These are phyloP conservation scores for Kudoa iwatai DNA, from an alignment of 30 jellyfish, hydroid and myxozoan species.

Conservation along the genomic window DNA sequence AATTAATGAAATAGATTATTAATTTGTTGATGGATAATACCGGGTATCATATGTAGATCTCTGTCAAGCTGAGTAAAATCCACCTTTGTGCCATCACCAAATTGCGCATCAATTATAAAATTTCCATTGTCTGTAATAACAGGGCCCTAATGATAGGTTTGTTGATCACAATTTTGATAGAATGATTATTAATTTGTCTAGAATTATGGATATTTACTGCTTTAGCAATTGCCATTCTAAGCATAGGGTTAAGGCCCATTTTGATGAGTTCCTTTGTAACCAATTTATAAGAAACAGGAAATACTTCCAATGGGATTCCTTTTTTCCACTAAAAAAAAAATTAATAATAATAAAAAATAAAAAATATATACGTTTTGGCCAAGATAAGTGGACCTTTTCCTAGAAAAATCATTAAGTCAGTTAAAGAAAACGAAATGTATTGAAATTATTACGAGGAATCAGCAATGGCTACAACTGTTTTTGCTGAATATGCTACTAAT, in stretches of 20 bases:
- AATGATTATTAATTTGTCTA: too few species aligned
- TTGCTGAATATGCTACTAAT: slow-evolving; percentile 61
- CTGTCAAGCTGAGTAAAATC: too few species aligned
- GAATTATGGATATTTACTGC: slow-evolving; percentile 17
- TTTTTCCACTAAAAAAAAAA: slow-evolving; percentile 20
- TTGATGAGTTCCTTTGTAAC: slow-evolving; percentile 8
- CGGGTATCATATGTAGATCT: too few species aligned
- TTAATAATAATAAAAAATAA: not conserved
- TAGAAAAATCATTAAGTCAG: not conserved
- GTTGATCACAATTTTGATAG: too few species aligned
- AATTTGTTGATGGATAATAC: too few species aligned
- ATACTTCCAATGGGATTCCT: slow-evolving; percentile 75
- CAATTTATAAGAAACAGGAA: slow-evolving; percentile 50
- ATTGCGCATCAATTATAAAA: slow-evolving; percentile 29
- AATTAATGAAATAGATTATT: too few species aligned
- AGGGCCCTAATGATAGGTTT: slow-evolving; percentile 44
- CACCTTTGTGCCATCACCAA: too few species aligned
- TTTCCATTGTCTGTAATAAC: slow-evolving; percentile 82
- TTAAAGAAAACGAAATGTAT: not conserved
- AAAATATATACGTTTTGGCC: slow-evolving; percentile 8
- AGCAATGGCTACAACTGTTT: slow-evolving; percentile 32
- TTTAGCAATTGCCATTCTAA: slow-evolving; percentile 65
- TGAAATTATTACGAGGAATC: slow-evolving; percentile 10
- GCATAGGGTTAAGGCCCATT: slow-evolving; percentile 8
- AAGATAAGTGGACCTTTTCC: slow-evolving; percentile 8